Base-by-base conservation (phyloP, 1,140 invertebrate genomes). In the Lucilia sericata region DNA sequence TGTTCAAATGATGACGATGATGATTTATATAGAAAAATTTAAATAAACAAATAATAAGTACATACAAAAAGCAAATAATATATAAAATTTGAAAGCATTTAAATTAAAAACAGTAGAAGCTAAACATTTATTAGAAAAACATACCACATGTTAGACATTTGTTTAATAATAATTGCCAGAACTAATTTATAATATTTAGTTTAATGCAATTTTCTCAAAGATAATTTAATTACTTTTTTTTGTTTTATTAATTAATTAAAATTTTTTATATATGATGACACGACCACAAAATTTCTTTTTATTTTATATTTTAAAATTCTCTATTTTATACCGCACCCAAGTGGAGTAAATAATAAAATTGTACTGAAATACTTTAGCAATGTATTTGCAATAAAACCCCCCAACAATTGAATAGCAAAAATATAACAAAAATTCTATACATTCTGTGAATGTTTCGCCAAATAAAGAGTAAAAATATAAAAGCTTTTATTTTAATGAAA, bases 301-400 rank as follows among this genome's bases (percentile, higher is more conserved):
- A 2, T 30, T 30, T 55, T 7, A 7, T 2, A 7, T 55, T 55
- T 4, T 7, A 55, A 17, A 55, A 55, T 21, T 70, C 65, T 70
- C 65, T 70, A 70, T 70, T 60, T 70, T 70, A 21, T 70, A 70
- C 65, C 65, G 65, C 65, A 70, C 65, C 65, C 65, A 70, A 70
- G n/a, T 2, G 65, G 65, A 70, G 65, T 21, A 70, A 70, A 70
- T 70, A 70, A 21, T 70, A 7, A 70, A 70, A 19, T 70, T 10
- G 4, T 70, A 70, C 65, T 70, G 12, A 21, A 70, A 14, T n/a
- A 17, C 55, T n/a, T 70, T 70, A 3, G n/a, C 9, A 55, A 55
- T 17, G 4, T 55, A 55, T 55, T 55, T 55, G 12, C 17, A 55
- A 55, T 10, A 55, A 55, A 55, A 30, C 25, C 51, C 51, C 51